Base-by-base conservation (phyloP, 1,140 invertebrate species). In the Pararge aegeria region DNA sequence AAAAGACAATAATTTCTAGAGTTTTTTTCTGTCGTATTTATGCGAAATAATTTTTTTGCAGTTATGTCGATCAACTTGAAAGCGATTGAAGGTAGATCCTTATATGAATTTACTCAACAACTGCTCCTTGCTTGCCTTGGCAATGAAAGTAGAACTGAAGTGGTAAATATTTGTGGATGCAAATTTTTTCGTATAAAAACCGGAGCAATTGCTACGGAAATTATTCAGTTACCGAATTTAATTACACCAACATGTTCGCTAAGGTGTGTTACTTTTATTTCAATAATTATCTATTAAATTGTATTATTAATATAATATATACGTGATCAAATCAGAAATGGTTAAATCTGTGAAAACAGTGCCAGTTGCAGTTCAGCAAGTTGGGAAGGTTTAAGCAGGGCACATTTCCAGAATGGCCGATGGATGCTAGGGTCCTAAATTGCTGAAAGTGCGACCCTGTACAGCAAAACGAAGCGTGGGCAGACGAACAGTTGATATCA, bases 101-200 rank as follows among this genome's bases (percentile, higher is more conserved):
- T 61, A 54, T 54, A 51, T 58, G 30, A 21, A 51, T 34, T 55
- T 40, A 10, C 46, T 21, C 30, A 61, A 55, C 29, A 27, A 29
- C 18, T 55, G 46, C 18, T 49, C 15, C 46, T 49, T 19, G 34
- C 15, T 44, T 38, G 27, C 59, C 59, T 61, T 61, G 59, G 21
- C 46, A 61, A 55, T 61, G 53, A 61, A 61, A 61, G 52, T 54
- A n/a, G 49, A n/a, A 38, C 20, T 20, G 16, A 42, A 44, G 15
- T 46, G 18, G 29, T 27, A 30, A 29, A 55, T 13, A 49, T 4
- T 38, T 61, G 15, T 49, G 19, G 5, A 38, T 52, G 4, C n/a
- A 61, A 46, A 40, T 40, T 55, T 54, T 27, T 40, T 46, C 38
- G 59, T 61, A 61, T 61, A 61, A 55, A 61, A 61, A 61, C 37